Conservation (phyloP, 2,113 vertebrate species). For the Zosterops hypoxanthus region DNA sequence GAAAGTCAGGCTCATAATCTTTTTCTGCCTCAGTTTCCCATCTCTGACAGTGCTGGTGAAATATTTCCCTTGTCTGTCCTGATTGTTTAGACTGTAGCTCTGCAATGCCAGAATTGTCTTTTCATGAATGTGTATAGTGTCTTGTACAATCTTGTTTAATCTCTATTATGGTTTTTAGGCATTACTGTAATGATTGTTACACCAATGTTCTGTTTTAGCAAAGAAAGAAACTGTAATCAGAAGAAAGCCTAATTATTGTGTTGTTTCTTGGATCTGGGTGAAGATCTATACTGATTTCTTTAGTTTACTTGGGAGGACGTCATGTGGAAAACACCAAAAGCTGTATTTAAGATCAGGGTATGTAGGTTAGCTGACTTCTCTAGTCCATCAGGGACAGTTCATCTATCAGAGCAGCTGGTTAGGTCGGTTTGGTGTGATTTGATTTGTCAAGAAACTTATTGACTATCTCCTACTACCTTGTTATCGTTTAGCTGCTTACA, state of each 20-base stretch:
- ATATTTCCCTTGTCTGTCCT: conserved; percentile 5
- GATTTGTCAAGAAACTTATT: not conserved
- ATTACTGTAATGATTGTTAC: not conserved
- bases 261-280: not conserved
- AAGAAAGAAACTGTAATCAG: not conserved
- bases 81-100: conserved; percentile 11
- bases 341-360: not conserved
- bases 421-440: not conserved
- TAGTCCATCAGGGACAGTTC: not conserved
- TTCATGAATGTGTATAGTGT: not conserved
- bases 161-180: not conserved
- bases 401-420: not conserved
- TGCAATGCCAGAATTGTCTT: not conserved
- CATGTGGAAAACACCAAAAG: not conserved
- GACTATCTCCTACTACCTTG: not conserved
- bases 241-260: not conserved
- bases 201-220: not conserved
- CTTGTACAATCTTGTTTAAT: conserved; percentile 15
- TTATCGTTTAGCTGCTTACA: not conserved
- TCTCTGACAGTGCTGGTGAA: conserved; percentile 2
- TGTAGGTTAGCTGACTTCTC: not conserved
- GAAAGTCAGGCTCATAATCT: conserved; percentile 45
- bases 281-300: not conserved
- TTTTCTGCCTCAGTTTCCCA: conserved; percentile 56
- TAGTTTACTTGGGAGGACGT: not conserved